phyloP scores from a whole-genome alignment of 2,113 vertebrate species.

The Callocephalon fimbriatum region DNA sequence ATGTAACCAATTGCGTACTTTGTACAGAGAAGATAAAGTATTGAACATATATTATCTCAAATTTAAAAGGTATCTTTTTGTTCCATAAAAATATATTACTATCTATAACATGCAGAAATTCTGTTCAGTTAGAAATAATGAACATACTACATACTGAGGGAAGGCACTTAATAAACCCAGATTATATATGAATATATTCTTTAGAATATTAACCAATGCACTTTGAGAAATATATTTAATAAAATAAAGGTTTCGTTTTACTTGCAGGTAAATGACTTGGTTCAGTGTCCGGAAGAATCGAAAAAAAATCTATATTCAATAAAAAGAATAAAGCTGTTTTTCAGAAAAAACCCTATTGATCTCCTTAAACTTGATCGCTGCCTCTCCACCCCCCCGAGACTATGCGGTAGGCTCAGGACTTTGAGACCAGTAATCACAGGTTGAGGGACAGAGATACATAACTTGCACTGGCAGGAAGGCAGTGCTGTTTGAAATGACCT shows the following conservation, averaged over 20 bases:
- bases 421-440: background rate
- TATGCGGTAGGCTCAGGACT: background rate
- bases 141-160: background rate
- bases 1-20: background rate
- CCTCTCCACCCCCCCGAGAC: background rate
- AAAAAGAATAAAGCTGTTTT: conserved; percentile 17
- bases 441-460: background rate
- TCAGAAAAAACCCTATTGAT: background rate
- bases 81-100: background rate
- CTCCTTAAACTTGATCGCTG: conserved; percentile 10
- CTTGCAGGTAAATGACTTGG: conserved; percentile 25
- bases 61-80: background rate
- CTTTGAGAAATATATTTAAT: background rate
- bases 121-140: background rate
- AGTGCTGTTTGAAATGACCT: background rate
- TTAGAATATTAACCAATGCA: background rate
- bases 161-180: background rate
- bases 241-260: conserved; percentile 38
- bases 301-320: background rate
- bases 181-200: background rate
- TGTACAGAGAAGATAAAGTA: background rate
- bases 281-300: conserved; percentile 25
- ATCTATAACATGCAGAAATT: background rate
- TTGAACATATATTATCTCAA: background rate
- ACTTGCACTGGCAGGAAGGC: background rate